Percentiles rank a stretch among this genome's conserved stretches.
These are phyloP conservation scores for Acleris cristana DNA, from an alignment of 2,888 invertebrate genomes.

Conservation along the genomic window DNA sequence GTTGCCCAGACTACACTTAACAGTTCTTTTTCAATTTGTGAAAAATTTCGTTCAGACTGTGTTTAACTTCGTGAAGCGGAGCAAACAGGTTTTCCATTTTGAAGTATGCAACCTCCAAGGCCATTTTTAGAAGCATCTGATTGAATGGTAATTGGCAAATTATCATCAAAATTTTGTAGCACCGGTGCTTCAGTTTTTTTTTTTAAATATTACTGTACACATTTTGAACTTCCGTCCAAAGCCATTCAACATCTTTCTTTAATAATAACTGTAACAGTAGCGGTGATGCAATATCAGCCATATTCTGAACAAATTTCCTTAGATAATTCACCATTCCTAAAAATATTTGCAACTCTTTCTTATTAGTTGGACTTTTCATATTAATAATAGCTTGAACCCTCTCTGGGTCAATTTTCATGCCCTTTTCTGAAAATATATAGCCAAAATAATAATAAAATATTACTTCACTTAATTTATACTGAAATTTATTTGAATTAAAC, in stretches of 20 bases:
- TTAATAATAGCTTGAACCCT: slow-evolving; percentile 37
- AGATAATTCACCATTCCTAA: slow-evolving; percentile 41
- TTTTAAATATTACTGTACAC: slow-evolving; percentile 36
- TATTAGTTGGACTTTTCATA: slow-evolving; percentile 40
- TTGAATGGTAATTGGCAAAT: slow-evolving; percentile 24
- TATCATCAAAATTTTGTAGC: slow-evolving; percentile 35
- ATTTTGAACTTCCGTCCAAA: slow-evolving; percentile 23
- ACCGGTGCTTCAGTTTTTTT: slow-evolving; percentile 18
- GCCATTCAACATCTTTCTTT: slow-evolving; percentile 39
- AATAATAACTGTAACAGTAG: slow-evolving; percentile 22
- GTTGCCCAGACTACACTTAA: slow-evolving; percentile 53
- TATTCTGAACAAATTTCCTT: slow-evolving; percentile 38
- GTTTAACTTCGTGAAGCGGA: slow-evolving; percentile 39
- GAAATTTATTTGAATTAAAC: slow-evolving; percentile 40
- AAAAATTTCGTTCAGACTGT: slow-evolving; percentile 28
- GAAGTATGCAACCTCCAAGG: background rate
- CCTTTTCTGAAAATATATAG: slow-evolving; percentile 34
- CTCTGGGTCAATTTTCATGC: slow-evolving; percentile 38
- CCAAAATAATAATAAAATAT: slow-evolving; percentile 1
- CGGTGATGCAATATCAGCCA: slow-evolving; percentile 33
- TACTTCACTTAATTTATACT: slow-evolving; percentile 37
- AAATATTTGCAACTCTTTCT: slow-evolving; percentile 42
- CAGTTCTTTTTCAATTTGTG: slow-evolving; percentile 62
- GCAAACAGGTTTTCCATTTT: slow-evolving; percentile 38
- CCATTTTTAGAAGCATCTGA: slow-evolving; percentile 39